Conservation (phyloP, 2,113 vertebrate species). For the Chloropsis cyanopogon region DNA sequence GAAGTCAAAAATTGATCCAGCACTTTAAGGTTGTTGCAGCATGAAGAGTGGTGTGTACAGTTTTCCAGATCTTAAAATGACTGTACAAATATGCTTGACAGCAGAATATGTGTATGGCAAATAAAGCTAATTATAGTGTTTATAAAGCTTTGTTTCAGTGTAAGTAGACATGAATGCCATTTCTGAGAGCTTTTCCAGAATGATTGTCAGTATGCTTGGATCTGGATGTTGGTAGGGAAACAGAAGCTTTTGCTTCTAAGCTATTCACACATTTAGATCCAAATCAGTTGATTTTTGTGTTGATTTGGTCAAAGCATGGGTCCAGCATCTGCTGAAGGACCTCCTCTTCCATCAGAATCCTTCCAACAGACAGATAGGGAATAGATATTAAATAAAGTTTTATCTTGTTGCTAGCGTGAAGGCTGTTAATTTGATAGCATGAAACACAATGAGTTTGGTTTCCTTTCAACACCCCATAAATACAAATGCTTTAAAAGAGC, state of each 20-base stretch:
- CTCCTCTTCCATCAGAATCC: background rate
- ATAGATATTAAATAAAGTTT: background rate
- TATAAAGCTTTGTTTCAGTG: background rate
- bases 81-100: background rate
- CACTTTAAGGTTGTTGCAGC: background rate
- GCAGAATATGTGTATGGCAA: conserved; percentile 10
- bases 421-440: background rate
- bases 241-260: background rate
- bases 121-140: conserved; percentile 17
- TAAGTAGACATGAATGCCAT: background rate
- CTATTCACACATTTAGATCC: background rate
- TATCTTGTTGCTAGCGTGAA: background rate
- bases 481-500: background rate
- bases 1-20: background rate
- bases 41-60: background rate
- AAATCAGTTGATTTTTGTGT: background rate
- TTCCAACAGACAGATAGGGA: background rate
- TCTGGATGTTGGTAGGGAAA: background rate
- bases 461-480: background rate
- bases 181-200: background rate
- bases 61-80: background rate
- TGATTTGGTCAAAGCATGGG: background rate
- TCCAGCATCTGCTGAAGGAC: background rate
- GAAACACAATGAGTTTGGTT: background rate
- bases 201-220: rapidly evolving